Evolutionary conservation across 1,140 invertebrate species (phyloP).

Genomic region (Zaprionus davidi): DNA sequence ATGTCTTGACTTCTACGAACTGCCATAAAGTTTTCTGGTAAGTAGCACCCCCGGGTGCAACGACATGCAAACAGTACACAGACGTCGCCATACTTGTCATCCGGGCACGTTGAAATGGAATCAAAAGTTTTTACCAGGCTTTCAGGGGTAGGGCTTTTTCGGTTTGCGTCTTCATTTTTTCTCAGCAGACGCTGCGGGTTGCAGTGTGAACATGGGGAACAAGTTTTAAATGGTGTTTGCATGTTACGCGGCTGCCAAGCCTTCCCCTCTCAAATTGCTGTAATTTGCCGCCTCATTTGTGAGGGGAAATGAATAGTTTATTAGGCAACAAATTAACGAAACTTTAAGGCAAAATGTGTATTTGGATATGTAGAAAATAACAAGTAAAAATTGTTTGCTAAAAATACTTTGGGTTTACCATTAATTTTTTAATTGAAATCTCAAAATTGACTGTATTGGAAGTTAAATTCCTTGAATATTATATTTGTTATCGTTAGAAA

Average conservation of each 20-base stretch:
- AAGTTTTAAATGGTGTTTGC: slow-evolving; percentile 82
- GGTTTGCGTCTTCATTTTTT: slow-evolving; percentile 4
- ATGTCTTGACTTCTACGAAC: slow-evolving; percentile 51
- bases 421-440: too few species aligned
- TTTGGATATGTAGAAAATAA: background rate
- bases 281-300: slow-evolving; percentile 65
- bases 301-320: slow-evolving; percentile 39
- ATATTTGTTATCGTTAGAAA: too few species aligned
- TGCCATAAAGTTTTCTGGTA: slow-evolving; percentile 73
- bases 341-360: background rate
- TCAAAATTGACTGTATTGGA: too few species aligned
- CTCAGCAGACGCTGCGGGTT: slow-evolving; percentile 12
- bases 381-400: too few species aligned
- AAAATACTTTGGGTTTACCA: too few species aligned
- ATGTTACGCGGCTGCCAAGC: slow-evolving; percentile 60
- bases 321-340: slow-evolving; percentile 14
- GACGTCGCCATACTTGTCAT: slow-evolving; percentile 64
- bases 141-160: slow-evolving; percentile 3
- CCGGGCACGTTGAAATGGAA: slow-evolving; percentile 68
- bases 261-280: slow-evolving; percentile 54
- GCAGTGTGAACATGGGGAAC: slow-evolving; percentile 39
- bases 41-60: slow-evolving; percentile 67
- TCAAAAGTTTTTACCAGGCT: slow-evolving; percentile 64
- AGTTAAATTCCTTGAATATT: too few species aligned
- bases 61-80: slow-evolving; percentile 60